These are phyloP conservation scores for Archilochus colubris DNA, from an alignment of 2,113 vertebrate genomes.

Conservation along the genomic window DNA sequence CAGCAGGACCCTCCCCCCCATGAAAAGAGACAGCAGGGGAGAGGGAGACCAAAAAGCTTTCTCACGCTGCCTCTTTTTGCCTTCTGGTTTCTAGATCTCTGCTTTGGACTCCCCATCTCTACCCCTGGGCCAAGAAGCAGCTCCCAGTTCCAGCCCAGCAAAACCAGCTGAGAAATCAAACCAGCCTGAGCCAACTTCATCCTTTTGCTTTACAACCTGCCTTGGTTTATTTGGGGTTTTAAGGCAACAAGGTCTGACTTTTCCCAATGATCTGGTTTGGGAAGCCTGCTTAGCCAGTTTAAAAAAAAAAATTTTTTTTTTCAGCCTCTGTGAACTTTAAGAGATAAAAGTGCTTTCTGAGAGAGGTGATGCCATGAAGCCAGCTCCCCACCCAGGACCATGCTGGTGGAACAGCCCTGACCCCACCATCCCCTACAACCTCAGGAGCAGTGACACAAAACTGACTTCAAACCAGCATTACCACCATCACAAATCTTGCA, in stretches of 20 bases:
- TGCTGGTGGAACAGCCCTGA: not conserved
- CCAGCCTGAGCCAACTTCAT: not conserved
- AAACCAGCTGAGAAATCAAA: not conserved
- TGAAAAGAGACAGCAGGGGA: not conserved
- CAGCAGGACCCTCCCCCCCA: not conserved
- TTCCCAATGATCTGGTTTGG: not conserved
- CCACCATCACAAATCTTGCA: not conserved
- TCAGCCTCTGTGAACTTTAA: fast-evolving
- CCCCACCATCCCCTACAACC: not conserved
- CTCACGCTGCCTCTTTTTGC: not conserved
- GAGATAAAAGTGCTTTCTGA: not conserved
- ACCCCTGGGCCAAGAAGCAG: not conserved
- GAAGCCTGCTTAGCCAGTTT: not conserved
- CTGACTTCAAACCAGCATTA: not conserved
- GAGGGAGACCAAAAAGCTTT: not conserved
- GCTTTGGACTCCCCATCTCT: not conserved
- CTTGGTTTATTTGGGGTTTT: not conserved
- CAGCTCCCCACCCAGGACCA: not conserved
- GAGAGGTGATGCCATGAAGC: not conserved
- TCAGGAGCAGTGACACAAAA: not conserved
- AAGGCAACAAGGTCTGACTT: not conserved
- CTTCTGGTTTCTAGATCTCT: not conserved
- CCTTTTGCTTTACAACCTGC: not conserved
- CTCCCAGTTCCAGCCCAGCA: not conserved
- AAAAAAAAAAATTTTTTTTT: not conserved